Base-by-base conservation (phyloP, 2,797 vertebrate genomes). In the Sciurus carolinensis region DNA sequence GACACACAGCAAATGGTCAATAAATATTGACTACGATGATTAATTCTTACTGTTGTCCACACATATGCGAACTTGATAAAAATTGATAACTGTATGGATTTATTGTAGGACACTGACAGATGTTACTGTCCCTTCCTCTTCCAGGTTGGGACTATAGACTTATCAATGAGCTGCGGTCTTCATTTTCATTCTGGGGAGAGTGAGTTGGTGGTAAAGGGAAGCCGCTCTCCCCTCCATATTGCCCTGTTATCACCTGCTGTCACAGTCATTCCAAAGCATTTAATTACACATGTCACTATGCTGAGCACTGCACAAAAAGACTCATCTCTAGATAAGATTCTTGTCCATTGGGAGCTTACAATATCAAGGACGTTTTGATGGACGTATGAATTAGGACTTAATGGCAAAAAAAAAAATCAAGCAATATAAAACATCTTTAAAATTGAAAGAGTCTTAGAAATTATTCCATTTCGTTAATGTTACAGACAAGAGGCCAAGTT, bases 331-430 rank as follows among this genome's bases (percentile, higher is more conserved):
- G 79, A 94, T 30, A 93, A 87, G 39, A 66, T 73, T 67, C 67
- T 44, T 90, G 26, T 91, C 93, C 71, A 30, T 42, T 52, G 89
- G 54, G 81, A 95, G 44, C 73, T 96, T 18, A 85, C 39, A n/a
- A 50, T 64, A 82, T 89, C 71, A 83, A 96, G 83, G 93, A 22
- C 52, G 47, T 95, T 94, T 82, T 95, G 91, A 91, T 91, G 47
- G 93, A 89, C 39, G 26, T 36, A 26, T 87, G 93, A 97, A 85
- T 92, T 87, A 95, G 72, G 89, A 64, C 4, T n/a, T n/a, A 93
- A 82, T 83, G 67, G 59, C 33, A 67, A 9, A 79, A 28, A 17
- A 67, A 79, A 59, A 64, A 13, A n/a, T 47, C 33, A 62, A n/a
- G 77, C 73, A 94, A 52, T 33, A 39, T n/a, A 90, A 91, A 91